Evolutionary conservation across 2,797 vertebrate species (phyloP), one percentile per base, ranked within the genome.

Genomic region (Malacoraja senta): DNA sequence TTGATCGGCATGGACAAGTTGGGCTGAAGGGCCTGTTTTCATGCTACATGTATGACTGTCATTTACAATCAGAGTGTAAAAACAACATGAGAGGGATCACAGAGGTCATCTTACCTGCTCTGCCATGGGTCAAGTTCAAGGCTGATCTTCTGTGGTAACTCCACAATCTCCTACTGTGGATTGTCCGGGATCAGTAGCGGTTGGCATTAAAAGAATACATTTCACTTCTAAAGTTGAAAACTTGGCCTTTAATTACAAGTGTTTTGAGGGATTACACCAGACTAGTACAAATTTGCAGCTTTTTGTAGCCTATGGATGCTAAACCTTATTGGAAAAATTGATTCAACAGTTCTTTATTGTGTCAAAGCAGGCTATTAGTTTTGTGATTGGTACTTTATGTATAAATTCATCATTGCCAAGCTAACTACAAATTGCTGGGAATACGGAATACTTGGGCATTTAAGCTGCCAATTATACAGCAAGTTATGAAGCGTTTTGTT

Each of bases 291-390:
- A 44, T 76, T 53, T 74, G 9, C 71, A 53, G 32, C 32, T 21
- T 44, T 44, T n/a, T 29, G 68, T 53, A 53, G 17, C 38, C 71
- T 53, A 26, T 26, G 15, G 90, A 76, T 53, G 44, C 90, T 15
- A 44, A 92, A 92, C 29, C 71, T 29, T 76, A 88, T 92, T 74
- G 71, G 15, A 92, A 53, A 92, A 76, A 53, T 29, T n/a, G 38
- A 76, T 44, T 74, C 26, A 92, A 74, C 26, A 72, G 29, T 74
- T 9, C 71, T 53, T 10, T 58, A 2, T 38, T 76, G 10, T 74
- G 38, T 53, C 71, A 76, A 91, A 74, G 38, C 68, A 24, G 71
- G 35, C 71, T 26, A 19, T 53, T 53, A 29, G 71, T 76, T 58
- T 76, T 53, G 68, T 7, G 35, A 91, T 72, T 35, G 38, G 88